Evolutionary conservation across 2,797 vertebrate genomes (phyloP).

Genomic region (Artibeus jamaicensis): DNA sequence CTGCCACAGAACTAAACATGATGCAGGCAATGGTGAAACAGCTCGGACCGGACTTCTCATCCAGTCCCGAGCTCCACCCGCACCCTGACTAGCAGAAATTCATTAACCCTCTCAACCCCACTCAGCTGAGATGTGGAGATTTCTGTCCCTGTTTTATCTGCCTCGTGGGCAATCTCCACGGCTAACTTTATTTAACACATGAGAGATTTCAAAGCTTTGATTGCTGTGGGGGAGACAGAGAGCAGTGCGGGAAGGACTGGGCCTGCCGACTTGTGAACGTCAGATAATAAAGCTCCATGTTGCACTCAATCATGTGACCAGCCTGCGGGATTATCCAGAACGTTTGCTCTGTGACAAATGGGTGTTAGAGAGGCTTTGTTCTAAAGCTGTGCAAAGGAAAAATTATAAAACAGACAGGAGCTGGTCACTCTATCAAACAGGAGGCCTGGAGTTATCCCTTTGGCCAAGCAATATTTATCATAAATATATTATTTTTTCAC

Average conservation of each 20-base stretch:
- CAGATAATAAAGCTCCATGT: not conserved
- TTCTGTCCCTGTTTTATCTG: not conserved
- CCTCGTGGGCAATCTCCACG: fast-evolving
- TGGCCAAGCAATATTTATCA: not conserved
- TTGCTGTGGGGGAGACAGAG: no score
- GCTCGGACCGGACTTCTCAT: not conserved
- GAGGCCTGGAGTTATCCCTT: not conserved
- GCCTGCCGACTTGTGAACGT: not conserved
- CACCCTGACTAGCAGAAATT: not conserved
- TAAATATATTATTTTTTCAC: not conserved
- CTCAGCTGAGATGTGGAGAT: not conserved
- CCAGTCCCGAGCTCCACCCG: no score
- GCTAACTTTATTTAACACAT: not conserved
- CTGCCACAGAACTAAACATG: not conserved
- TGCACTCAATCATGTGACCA: not conserved
- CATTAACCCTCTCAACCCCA: not conserved
- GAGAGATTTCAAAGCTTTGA: not conserved
- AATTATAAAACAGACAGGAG: not conserved
- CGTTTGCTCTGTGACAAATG: not conserved
- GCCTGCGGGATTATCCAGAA: fast-evolving
- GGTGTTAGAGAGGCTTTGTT: not conserved
- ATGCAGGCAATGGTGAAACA: not conserved
- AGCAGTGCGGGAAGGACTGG: no score
- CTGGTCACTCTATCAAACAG: not conserved
- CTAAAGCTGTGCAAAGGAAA: not conserved